A percentile compares a stretch with the other conserved stretches of the same genome.
Evolutionary conservation across 2,888 invertebrate genomes (phyloP).

Genomic region (Ornithoptera priamus): DNA sequence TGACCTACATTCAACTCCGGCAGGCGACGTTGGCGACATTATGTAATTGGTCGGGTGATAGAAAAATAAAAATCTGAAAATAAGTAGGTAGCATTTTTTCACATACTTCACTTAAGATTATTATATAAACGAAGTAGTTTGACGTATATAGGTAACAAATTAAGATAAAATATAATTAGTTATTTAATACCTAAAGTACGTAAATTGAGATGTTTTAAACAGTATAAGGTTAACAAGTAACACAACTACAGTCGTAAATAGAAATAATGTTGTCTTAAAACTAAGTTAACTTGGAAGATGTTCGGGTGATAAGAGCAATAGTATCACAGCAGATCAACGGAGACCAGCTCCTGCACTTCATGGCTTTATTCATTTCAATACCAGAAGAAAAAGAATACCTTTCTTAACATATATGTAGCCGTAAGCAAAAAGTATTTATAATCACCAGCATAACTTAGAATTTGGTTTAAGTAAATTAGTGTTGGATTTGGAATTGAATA

Average conservation of each 20-base stretch:
- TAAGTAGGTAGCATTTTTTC: conserved; percentile 79
- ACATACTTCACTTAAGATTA: conserved; percentile 72
- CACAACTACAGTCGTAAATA: conserved; percentile 69
- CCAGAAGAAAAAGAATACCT: conserved; percentile 22
- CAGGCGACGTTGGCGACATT: conserved; percentile 59
- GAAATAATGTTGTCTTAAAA: conserved; percentile 74
- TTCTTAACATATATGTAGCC: background rate
- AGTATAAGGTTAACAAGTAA: conserved; percentile 74
- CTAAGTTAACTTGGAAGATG: conserved; percentile 75
- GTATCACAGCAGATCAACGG: conserved; percentile 76
- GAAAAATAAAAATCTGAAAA: conserved; percentile 80
- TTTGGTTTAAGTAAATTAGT: background rate
- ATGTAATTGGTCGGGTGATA: conserved; percentile 74
- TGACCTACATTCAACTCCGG: conserved; percentile 63
- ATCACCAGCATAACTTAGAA: no score
- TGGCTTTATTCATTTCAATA: conserved; percentile 37
- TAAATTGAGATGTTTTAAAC: conserved; percentile 69
- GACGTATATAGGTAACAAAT: conserved; percentile 69
- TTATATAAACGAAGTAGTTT: conserved; percentile 63
- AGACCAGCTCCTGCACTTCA: conserved; percentile 56
- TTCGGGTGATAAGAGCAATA: conserved; percentile 70
- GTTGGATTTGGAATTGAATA: conserved; percentile 5
- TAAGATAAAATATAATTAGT: conserved; percentile 32
- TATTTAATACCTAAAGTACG: conserved; percentile 54
- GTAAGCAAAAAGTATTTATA: no score